Evolutionary conservation across 2,888 invertebrate species (phyloP), one percentile per base, ranked within the genome.

Genomic region (Amphipoea oculea): DNA sequence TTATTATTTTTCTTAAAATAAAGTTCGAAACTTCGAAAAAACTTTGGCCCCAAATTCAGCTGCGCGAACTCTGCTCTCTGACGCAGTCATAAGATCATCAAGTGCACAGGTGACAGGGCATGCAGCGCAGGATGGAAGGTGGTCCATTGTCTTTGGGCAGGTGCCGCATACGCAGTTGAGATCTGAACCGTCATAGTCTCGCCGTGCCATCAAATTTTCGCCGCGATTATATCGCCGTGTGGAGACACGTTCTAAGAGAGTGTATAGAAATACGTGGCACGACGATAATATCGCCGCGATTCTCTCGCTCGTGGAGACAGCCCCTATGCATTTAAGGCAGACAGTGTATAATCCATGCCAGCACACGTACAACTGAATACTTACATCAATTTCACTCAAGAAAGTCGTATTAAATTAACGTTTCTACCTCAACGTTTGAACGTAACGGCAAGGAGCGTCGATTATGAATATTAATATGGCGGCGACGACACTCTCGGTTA

Each of bases 381-480:
- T 73, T 54, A 83, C 86, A 86, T 90, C 75, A 89, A 86, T 86
- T 84, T 84, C 79, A 88, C 83, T 86, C 80, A 86, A 88, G 90
- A 83, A 90, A 88, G 91, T 92, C 92, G 88, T 88, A 91, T 89
- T 89, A 88, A 89, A 92, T 92, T 90, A 91, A 86, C 89, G 90
- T 90, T 88, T 88, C 89, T 82, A 73, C 77, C 85, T 83, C 84
- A 66, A 82, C 84, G 84, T 86, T 85, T 87, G 88, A 87, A 83
- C 84, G 82, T 90, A 85, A 87, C 84, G 82, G 86, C 82, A 83
- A 88, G 88, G 82, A 84, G 86, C 86, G 90, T 90, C 89, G 91
- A 91, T 89, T 91, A 89, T 90, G 90, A 90, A 90, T 90, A 96
- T 96, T 96, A 96, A 96, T 96, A 95, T 89, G 92, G 91, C 91